phyloP scores from a whole-genome alignment of 2,797 vertebrate species.

The Microchirus variegatus region DNA sequence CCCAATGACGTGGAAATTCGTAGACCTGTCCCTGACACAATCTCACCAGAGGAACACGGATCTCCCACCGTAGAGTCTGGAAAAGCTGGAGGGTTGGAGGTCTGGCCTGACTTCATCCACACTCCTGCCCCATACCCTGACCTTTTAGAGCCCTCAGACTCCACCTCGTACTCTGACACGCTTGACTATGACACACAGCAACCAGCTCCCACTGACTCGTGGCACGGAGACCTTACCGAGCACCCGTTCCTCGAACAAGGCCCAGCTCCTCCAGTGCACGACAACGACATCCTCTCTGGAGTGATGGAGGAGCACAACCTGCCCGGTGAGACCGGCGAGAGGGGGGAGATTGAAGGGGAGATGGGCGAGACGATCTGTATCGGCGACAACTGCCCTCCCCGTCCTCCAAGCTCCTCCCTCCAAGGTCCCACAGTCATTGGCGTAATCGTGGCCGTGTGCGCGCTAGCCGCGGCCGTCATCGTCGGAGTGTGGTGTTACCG shows the following conservation, averaged over 20 bases:
- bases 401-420: constrained; percentile 70
- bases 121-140: constrained; percentile 27
- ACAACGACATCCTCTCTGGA: constrained; percentile 29
- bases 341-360: constrained; percentile 75
- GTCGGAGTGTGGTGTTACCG: constrained; percentile 90
- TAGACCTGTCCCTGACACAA: constrained; percentile 43
- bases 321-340: constrained; percentile 77
- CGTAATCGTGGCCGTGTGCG: constrained; percentile 83
- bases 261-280: constrained; percentile 45
- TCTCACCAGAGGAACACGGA: constrained; percentile 54
- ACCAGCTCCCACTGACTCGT: constrained; percentile 62
- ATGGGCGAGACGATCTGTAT: constrained; percentile 74
- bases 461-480: constrained; percentile 75
- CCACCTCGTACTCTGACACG: constrained; percentile 57
- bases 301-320: constrained; percentile 70
- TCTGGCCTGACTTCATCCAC: constrained; percentile 13
- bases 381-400: constrained; percentile 75
- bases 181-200: constrained; percentile 67
- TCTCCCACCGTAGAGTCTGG: constrained; percentile 28
- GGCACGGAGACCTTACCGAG: constrained; percentile 64
- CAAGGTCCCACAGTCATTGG: constrained; percentile 86
- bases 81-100: constrained; percentile 25
- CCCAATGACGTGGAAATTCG: constrained; percentile 77
- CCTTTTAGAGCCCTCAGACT: constrained; percentile 37
- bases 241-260: constrained; percentile 55